phyloP scores from a whole-genome alignment of 2,797 vertebrate species.

The Myripristis murdjan region DNA sequence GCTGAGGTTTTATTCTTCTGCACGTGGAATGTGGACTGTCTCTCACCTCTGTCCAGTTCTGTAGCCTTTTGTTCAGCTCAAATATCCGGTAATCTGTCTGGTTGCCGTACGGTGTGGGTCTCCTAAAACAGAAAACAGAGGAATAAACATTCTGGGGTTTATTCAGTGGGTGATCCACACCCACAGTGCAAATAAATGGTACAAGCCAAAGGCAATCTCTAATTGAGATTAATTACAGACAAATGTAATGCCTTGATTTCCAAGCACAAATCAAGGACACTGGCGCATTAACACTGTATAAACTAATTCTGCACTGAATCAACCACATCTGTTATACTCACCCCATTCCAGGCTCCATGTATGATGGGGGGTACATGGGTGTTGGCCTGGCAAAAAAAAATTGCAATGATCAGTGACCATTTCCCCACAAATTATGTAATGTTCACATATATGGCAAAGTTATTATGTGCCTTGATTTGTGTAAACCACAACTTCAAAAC shows the following conservation, averaged over 20 bases:
- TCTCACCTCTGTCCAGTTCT: constrained; percentile 98
- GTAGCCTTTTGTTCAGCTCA: constrained; percentile 98
- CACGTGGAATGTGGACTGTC: not conserved
- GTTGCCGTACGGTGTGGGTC: constrained; percentile 97
- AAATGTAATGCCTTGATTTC: not conserved
- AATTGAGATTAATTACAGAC: not conserved
- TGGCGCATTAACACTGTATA: constrained; percentile 29
- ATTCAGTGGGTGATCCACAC: constrained; percentile 10
- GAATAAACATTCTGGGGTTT: constrained; percentile 18
- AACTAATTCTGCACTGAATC: constrained; percentile 8
- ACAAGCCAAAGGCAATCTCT: constrained; percentile 18
- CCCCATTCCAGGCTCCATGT: constrained; percentile 97
- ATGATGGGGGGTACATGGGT: constrained; percentile 97
- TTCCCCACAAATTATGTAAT: not conserved
- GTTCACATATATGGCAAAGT: too few relatives aligned
- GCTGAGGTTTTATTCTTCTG: not conserved
- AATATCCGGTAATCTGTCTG: constrained; percentile 99
- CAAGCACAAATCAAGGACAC: not conserved
- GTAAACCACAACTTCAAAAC: too few relatives aligned
- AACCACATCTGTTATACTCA: constrained; percentile 75
- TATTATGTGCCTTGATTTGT: too few relatives aligned
- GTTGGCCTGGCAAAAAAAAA: constrained; percentile 88
- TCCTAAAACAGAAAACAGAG: constrained; percentile 86
- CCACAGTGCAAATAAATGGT: constrained; percentile 47
- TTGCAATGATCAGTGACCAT: not conserved